Percentiles rank a stretch among this genome's conserved stretches.
Conservation (phyloP, 1,140 invertebrate species). For the Drosophila elegans region DNA sequence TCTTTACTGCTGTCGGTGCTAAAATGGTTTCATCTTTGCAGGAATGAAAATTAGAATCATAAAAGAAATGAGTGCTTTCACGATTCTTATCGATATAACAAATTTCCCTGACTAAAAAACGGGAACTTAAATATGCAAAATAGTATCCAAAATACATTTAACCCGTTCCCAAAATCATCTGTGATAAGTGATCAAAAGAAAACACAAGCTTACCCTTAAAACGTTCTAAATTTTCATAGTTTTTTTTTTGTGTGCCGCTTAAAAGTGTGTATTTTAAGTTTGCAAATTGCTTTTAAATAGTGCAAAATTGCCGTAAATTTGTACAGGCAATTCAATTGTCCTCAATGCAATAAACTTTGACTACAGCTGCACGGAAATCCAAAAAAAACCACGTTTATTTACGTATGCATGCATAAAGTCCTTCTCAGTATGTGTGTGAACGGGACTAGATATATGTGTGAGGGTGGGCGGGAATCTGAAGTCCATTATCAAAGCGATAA, state of each 20-base stretch:
- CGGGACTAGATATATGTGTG: not conserved
- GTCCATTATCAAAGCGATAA: conserved; percentile 78
- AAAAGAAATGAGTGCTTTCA: no score
- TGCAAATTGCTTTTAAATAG: conserved; percentile 20
- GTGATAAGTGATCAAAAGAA: not conserved
- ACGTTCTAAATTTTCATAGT: not conserved
- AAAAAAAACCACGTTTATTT: conserved; percentile 1
- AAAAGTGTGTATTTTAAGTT: conserved; percentile 7
- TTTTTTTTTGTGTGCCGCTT: not conserved
- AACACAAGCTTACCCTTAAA: no score
- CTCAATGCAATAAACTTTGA: conserved; percentile 50
- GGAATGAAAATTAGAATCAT: no score
- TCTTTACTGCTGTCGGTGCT: no score
- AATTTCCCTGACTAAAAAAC: no score
- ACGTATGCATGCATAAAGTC: conserved; percentile 12
- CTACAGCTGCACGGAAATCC: conserved; percentile 7
- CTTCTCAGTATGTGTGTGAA: conserved; percentile 1
- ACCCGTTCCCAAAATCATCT: not conserved
- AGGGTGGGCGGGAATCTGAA: conserved; percentile 32
- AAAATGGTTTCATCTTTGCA: no score
- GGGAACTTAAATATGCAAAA: no score
- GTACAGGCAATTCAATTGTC: conserved; percentile 42
- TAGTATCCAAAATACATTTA: no score
- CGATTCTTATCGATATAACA: no score
- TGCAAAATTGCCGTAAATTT: conserved; percentile 45